These are phyloP conservation scores for Harpalus rufipes DNA, from an alignment of 2,888 invertebrate genomes.

Conservation along the genomic window DNA sequence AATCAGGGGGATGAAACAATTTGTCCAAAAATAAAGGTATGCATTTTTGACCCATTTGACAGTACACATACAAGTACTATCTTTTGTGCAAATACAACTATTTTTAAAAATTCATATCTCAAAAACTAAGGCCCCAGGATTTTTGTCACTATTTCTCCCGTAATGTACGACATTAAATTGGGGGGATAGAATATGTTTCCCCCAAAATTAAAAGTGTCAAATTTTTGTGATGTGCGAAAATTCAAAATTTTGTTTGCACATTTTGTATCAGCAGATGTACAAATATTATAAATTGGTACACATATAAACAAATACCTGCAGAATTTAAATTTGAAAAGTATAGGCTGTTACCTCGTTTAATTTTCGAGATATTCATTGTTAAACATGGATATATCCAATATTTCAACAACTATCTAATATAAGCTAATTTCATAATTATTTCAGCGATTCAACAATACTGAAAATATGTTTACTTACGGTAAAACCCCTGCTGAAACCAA, in stretches of 20 bases:
- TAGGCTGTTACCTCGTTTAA: neutral
- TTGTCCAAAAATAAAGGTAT: no score
- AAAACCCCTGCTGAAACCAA: neutral
- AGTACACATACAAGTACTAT: no score
- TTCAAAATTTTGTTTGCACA: neutral
- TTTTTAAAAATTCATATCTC: no score
- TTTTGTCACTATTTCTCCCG: no score
- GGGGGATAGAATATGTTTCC: no score
- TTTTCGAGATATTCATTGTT: neutral
- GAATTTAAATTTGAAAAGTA: neutral
- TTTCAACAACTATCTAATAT: no score
- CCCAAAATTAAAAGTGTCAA: no score
- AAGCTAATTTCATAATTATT: neutral
- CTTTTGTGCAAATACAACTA: no score
- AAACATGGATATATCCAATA: no score
- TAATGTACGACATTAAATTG: no score
- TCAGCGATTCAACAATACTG: neutral
- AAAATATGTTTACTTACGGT: neutral
- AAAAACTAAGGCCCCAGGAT: neutral
- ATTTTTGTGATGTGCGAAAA: neutral
- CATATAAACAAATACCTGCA: neutral
- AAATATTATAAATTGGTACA: neutral
- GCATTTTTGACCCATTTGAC: no score
- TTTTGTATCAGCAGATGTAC: neutral
- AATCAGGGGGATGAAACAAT: no score